Conservation (phyloP, 2,888 invertebrate species). For the Ceriagrion tenellum region DNA sequence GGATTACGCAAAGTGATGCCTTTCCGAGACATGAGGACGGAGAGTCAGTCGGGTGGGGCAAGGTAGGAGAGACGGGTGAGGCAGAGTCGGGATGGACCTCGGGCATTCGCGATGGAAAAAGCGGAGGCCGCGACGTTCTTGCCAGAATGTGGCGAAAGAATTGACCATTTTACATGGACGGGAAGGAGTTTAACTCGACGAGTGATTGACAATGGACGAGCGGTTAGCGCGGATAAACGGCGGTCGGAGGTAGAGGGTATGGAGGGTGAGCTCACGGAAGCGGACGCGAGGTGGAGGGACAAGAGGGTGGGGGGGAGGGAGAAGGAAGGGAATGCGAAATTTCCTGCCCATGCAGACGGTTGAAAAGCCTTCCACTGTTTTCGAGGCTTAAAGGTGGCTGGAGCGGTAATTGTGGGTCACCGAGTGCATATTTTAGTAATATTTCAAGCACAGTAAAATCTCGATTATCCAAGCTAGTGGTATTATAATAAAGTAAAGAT, state of each 20-base stretch:
- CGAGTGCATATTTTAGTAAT: too few relatives aligned
- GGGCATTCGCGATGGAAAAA: not conserved
- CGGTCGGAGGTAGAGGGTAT: not conserved
- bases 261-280: not conserved
- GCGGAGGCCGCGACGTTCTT: not conserved
- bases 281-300: too few relatives aligned
- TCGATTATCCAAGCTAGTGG: too few relatives aligned
- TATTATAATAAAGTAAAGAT: too few relatives aligned
- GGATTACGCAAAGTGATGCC: conserved; percentile 8
- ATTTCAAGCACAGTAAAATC: too few relatives aligned
- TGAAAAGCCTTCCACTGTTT: not conserved
- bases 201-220: conserved; percentile 21
- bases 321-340: not conserved
- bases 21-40: not conserved
- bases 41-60: not conserved
- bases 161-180: not conserved
- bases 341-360: not conserved
- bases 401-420: too few relatives aligned
- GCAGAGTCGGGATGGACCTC: not conserved
- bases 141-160: conserved; percentile 1
- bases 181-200: conserved; percentile 1
- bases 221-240: not conserved
- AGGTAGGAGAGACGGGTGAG: not conserved
- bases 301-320: too few relatives aligned
- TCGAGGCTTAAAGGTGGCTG: not conserved